A percentile compares a stretch with the other conserved stretches of the same genome.
These are phyloP conservation scores for Gobionotothen gibberifrons DNA, from an alignment of 2,797 vertebrate species.

Conservation along the genomic window DNA sequence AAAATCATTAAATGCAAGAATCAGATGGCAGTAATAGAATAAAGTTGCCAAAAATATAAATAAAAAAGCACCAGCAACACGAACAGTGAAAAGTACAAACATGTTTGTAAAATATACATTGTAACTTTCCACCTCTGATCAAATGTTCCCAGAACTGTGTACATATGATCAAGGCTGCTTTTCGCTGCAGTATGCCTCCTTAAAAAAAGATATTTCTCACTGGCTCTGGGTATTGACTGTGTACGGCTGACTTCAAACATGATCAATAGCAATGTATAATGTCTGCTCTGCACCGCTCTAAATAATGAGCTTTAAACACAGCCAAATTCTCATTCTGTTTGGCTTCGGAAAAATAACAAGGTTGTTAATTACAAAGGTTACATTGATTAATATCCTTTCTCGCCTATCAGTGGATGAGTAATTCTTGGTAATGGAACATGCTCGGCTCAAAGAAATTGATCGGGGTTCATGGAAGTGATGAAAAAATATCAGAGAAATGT, in stretches of 20 bases:
- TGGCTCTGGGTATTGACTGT: slow-evolving; percentile 60
- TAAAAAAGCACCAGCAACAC: background rate
- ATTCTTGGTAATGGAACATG: slow-evolving; percentile 75
- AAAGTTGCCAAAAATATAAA: background rate
- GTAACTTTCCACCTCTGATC: slow-evolving; percentile 17
- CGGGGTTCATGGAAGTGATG: slow-evolving; percentile 59
- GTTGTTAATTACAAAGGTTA: slow-evolving; percentile 81
- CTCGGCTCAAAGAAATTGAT: slow-evolving; percentile 70
- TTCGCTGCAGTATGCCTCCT: slow-evolving; percentile 63
- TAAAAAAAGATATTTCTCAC: slow-evolving; percentile 63
- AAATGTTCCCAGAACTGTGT: slow-evolving; percentile 22
- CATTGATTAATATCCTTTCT: slow-evolving; percentile 79
- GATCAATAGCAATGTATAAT: slow-evolving; percentile 79
- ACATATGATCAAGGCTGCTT: slow-evolving; percentile 26
- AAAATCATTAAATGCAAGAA: background rate
- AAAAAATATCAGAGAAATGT: slow-evolving; percentile 62
- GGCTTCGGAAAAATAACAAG: slow-evolving; percentile 80
- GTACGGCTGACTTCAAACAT: slow-evolving; percentile 61
- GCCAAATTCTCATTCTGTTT: slow-evolving; percentile 75
- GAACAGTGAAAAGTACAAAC: background rate
- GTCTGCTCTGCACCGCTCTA: slow-evolving; percentile 60
- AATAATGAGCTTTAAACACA: slow-evolving; percentile 70
- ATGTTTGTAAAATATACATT: background rate
- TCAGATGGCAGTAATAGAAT: background rate
- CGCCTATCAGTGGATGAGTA: slow-evolving; percentile 69